phyloP scores from a whole-genome alignment of 2,113 vertebrate genomes.

The Pelecanus crispus region DNA sequence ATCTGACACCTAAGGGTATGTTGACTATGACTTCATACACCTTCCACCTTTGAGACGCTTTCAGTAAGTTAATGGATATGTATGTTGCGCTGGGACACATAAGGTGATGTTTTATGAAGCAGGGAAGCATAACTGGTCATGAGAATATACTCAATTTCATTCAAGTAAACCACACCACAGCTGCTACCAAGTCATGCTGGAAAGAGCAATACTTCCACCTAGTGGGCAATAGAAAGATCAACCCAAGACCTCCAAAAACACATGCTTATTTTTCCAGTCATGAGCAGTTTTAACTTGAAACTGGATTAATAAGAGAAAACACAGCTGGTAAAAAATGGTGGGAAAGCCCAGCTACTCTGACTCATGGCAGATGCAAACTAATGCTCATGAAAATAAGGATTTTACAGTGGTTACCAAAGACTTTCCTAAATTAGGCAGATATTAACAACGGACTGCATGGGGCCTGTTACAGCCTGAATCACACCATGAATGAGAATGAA shows the following conservation, averaged over 20 bases:
- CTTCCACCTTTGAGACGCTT: conserved; percentile 25
- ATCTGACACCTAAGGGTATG: neutral
- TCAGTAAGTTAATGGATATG: neutral
- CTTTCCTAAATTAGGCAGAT: conserved; percentile 38
- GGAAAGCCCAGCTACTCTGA: conserved; percentile 45
- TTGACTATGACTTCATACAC: conserved; percentile 16
- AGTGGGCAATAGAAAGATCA: neutral
- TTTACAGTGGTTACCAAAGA: conserved; percentile 47
- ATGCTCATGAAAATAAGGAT: conserved; percentile 51
- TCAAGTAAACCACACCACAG: neutral
- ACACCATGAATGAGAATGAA: neutral
- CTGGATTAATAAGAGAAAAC: conserved; percentile 53
- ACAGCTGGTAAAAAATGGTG: conserved; percentile 58
- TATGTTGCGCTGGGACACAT: neutral
- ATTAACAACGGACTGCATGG: conserved; percentile 40
- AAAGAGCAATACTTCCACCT: conserved; percentile 65
- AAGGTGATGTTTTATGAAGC: conserved; percentile 15
- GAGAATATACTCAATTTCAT: conserved; percentile 12
- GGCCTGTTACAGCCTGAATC: neutral
- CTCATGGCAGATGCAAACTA: conserved; percentile 22
- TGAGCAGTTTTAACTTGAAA: conserved; percentile 50
- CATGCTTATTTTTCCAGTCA: neutral
- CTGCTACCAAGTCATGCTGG: neutral
- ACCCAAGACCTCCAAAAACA: neutral
- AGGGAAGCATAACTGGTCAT: neutral